Evolutionary conservation across 2,888 invertebrate species (phyloP), one percentile per base, ranked within the genome.

Genomic region (Eupithecia exiguata): DNA sequence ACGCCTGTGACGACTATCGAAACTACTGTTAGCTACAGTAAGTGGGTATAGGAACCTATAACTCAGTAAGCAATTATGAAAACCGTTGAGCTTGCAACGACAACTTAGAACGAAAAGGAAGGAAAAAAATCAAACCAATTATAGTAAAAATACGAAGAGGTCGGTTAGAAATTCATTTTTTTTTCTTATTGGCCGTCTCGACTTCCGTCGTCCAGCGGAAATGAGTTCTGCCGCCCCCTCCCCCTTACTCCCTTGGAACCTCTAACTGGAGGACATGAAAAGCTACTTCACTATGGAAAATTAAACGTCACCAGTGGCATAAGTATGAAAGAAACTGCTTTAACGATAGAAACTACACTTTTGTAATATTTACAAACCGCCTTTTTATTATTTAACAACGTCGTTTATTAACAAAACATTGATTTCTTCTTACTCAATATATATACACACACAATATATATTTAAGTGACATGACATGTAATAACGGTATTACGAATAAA

Each of bases 151-250:
- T 84, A 83, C 81, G 84, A 88, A 85, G 84, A 86, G 84, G 88
- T 86, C 83, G 85, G 82, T 88, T 87, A 85, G 88, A 88, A 90
- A 90, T 88, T 88, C 83, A 87, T 88, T 89, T 91, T 89, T n/a
- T 91, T 91, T 91, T 87, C 89, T 92, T 91, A 93, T 92, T 92
- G 92, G 89, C 87, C 87, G 87, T 85, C 87, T 86, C 80, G 85
- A 84, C 88, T 90, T 91, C 91, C 91, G 90, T 82, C 88, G 88
- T 84, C 89, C 84, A 84, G 88, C 88, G 94, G 94, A 94, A 94
- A 94, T 94, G 93, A 94, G 93, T 91, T 93, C 89, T 86, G 80
- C 89, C 85, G 80, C 86, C 84, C 82, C 81, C 77, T 72, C 79
- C 80, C 80, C 81, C 72, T 72, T 72, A 46, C 66, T 78, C 79